phyloP scores from a whole-genome alignment of 2,888 invertebrate species.

The Yponomeuta malinellus region DNA sequence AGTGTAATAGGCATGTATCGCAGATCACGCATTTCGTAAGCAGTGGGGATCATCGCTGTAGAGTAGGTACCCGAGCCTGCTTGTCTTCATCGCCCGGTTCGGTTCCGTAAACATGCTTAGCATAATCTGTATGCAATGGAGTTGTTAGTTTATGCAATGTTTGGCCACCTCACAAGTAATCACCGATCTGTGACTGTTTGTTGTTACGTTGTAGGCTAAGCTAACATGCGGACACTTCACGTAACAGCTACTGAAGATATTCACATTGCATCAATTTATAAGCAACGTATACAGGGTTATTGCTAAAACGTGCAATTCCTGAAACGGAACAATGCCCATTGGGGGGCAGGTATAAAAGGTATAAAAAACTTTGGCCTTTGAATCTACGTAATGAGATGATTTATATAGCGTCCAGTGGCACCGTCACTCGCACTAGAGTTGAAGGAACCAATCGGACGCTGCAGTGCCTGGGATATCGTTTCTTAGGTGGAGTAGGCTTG shows the following conservation, averaged over 20 bases:
- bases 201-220: neutral
- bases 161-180: conserved; percentile 5
- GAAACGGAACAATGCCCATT: too few relatives aligned
- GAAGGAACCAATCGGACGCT: too few relatives aligned
- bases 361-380: too few relatives aligned
- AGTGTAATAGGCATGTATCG: neutral
- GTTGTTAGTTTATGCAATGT: conserved; percentile 15
- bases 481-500: too few relatives aligned
- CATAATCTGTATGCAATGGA: conserved; percentile 14
- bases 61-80: neutral
- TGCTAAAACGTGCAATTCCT: too few relatives aligned
- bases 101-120: conserved; percentile 6
- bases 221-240: neutral
- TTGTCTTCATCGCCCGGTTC: neutral
- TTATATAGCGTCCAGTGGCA: too few relatives aligned
- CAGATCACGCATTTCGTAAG: neutral
- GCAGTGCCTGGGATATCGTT: too few relatives aligned
- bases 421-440: too few relatives aligned
- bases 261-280: too few relatives aligned
- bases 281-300: too few relatives aligned
- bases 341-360: too few relatives aligned
- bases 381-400: too few relatives aligned
- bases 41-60: neutral
- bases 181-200: neutral
- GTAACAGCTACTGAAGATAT: neutral